A percentile compares a stretch with the other conserved stretches of the same genome.
These are phyloP conservation scores for Gymnodraco acuticeps DNA, from an alignment of 2,797 vertebrate species.

Conservation along the genomic window DNA sequence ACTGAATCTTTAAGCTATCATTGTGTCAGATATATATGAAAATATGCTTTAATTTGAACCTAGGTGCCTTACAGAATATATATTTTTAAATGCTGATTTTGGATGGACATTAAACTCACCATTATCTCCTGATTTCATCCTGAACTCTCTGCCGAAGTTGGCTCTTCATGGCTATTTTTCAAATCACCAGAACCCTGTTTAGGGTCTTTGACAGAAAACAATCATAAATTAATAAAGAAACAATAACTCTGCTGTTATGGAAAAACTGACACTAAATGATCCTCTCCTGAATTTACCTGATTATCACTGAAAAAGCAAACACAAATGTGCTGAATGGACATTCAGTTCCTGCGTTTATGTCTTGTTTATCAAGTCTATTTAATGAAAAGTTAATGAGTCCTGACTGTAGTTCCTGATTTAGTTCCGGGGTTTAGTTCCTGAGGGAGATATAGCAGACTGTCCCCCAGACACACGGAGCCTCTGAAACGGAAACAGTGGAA, in stretches of 20 bases:
- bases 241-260: background rate
- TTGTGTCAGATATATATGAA: too few species aligned
- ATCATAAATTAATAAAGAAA: background rate
- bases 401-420: slow-evolving; percentile 8
- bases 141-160: background rate
- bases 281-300: background rate
- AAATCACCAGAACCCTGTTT: background rate
- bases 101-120: too few species aligned
- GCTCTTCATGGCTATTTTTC: background rate
- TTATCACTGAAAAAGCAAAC: background rate
- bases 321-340: background rate
- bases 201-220: background rate
- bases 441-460: background rate
- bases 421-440: slow-evolving; percentile 2
- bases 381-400: slow-evolving; percentile 33
- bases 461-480: background rate
- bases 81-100: too few species aligned
- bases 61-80: too few species aligned
- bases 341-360: background rate
- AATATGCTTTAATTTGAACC: too few species aligned
- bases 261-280: too few species aligned
- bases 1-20: too few species aligned
- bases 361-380: slow-evolving; percentile 10
- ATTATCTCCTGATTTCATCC: too few species aligned
- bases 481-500: background rate